Evolutionary conservation across 2,113 vertebrate species (phyloP), one percentile per base, ranked within the genome.

Genomic region (Corydoras maculifer): DNA sequence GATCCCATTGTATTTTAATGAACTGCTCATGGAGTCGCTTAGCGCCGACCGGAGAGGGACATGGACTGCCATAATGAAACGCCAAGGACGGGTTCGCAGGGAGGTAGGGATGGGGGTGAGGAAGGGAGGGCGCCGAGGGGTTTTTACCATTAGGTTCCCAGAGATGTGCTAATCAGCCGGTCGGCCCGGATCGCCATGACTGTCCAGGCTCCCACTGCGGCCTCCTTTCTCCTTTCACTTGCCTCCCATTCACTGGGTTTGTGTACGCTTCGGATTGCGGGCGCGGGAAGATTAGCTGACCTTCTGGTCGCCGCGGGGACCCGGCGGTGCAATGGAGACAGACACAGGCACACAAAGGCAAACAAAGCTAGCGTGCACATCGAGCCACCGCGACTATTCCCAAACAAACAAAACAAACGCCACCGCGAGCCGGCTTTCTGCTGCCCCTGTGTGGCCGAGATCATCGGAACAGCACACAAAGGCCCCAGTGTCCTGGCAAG

Each of bases 1-100:
- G 82, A 82, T 80, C 83, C 84, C 13, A 81, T 89, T 89, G 88
- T 89, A 55, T 72, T 82, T 88, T 89, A 90, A 90, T 88, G 89
- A 85, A 88, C 79, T 86, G 70, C 77, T 75, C 86, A 80, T 87
- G 78, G 78, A 84, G 71, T 77, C 77, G 84, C 79, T 80, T 81
- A 85, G 79, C 80, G 82, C 77, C 79, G 63, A 80, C 79, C 85
- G 87, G 79, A 88, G 82, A 87, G 61, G 61, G 59, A 2, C 57
- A 68, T 55, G 58, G 58, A 5, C 63, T 68, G 5, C 53, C 61
- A 59, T 62, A 70, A 71, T 67, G 65, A 68, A 85, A 59, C 58
- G 67, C 68, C 63, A 60, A 68, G 84, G 87, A 84, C 79, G 82
- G 80, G 84, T 87, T 88, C 85, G 78, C 12, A 61, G 70, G 76